Evolutionary conservation across 53 echinoderm and acorn worm genomes (phyloP), one percentile per base, ranked within the genome.

Genomic region (Patiria pectinifera): DNA sequence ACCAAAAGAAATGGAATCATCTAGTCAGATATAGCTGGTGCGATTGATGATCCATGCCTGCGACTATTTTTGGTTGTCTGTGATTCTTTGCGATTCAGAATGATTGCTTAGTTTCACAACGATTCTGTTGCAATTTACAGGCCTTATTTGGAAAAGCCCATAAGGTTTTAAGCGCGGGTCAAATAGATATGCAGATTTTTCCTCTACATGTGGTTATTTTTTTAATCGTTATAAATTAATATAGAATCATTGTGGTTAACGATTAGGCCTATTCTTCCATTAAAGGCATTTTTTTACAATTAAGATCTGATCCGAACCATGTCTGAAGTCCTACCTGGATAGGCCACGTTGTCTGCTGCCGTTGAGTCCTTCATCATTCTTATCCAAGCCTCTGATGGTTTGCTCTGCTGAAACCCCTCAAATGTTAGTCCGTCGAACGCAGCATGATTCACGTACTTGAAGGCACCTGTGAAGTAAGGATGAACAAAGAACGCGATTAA

Each of bases 381-480:
- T 23, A 69, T 3, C 90, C 90, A 90, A 9, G 47, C 47, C 46
- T 45, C 46, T 21, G 80, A 25, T 19, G 90, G 82, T 48, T 90
- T 90, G 48, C 23, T 24, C 47, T 72, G 19, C 86, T 86, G 86
- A 43, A 94, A 94, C 7, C 80, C 92, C 35, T 80, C 87, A 79
- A 94, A 88, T 21, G 92, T 82, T 7, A 53, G 71, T 26, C 94
- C 87, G 48, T 92, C 89, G 77, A 94, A 94, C 5, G 78, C 76
- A 19, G 94, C 92, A 63, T 89, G 87, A 60, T 94, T 94, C 45
- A 89, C 84, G 63, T 83, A 92, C 60, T 92, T 92, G 74, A 87
- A 94, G 76, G 59, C 46, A 15, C 78, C 94, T 94, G 66, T 79
- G 23, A 60, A 49, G 23, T 21, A 60, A 45, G 10, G 66, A 66